phyloP scores from a whole-genome alignment of 2,888 invertebrate species.

The Harpalus rubripes region DNA sequence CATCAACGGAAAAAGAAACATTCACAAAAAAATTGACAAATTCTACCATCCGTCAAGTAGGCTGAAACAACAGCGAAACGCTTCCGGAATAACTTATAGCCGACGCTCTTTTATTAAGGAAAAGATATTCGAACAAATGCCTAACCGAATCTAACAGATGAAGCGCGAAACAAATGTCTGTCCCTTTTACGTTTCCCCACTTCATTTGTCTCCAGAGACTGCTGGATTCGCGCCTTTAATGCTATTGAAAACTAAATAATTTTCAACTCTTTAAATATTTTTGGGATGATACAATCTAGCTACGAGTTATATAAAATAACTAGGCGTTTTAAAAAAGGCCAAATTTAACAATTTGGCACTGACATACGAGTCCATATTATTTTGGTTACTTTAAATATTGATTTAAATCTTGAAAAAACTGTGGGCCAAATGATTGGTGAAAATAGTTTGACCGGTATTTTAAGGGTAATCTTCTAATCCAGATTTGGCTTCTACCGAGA shows the following conservation, averaged over 20 bases:
- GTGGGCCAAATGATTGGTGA: no score
- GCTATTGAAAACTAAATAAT: neutral
- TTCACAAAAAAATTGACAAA: conserved; percentile 19
- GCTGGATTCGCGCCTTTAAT: neutral
- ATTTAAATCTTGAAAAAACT: no score
- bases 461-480: no score
- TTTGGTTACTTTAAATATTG: no score
- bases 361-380: no score
- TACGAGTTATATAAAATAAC: no score
- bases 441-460: no score
- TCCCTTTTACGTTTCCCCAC: neutral
- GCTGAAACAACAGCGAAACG: conserved; percentile 13
- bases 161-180: conserved; percentile 16
- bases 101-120: neutral
- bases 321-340: no score
- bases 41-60: conserved; percentile 22
- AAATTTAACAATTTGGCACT: no score
- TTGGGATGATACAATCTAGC: no score
- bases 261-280: no score
- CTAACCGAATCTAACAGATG: conserved; percentile 12
- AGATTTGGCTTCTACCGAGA: no score
- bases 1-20: conserved; percentile 2
- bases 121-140: neutral
- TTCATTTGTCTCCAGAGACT: neutral
- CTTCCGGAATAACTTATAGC: conserved; percentile 8